phyloP scores from a whole-genome alignment of 1,140 invertebrate species.

The Cepaea nemoralis region DNA sequence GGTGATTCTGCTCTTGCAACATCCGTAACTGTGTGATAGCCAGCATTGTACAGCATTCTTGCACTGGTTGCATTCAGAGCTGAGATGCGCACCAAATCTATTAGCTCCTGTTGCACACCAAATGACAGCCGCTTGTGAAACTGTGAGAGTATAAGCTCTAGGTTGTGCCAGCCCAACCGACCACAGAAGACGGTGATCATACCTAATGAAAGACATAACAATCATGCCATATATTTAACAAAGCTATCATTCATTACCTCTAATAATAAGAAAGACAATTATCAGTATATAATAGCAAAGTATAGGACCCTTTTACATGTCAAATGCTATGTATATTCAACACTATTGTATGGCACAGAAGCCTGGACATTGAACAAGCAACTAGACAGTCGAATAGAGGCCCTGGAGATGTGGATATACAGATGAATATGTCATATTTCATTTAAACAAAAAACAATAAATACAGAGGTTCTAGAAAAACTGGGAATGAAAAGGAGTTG shows the following conservation, averaged over 20 bases:
- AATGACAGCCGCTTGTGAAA: conserved; percentile 95
- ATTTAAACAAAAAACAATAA: too few species aligned
- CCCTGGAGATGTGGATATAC: too few species aligned
- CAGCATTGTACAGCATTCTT: conserved; percentile 85
- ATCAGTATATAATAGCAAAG: too few species aligned
- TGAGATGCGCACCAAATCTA: conserved; percentile 89
- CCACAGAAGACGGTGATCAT: conserved; percentile 94
- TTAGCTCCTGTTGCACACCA: conserved; percentile 91
- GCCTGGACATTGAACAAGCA: too few species aligned
- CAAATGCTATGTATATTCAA: too few species aligned
- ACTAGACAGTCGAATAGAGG: too few species aligned
- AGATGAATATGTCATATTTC: too few species aligned
- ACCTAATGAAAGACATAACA: conserved; percentile 76
- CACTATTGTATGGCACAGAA: too few species aligned
- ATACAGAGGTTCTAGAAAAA: too few species aligned
- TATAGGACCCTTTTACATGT: too few species aligned
- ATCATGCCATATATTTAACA: too few species aligned
- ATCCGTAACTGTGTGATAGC: conserved; percentile 84
- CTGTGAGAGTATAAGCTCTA: conserved; percentile 90
- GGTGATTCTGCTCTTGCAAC: conserved; percentile 81
- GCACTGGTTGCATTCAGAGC: conserved; percentile 88
- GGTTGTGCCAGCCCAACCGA: conserved; percentile 91
- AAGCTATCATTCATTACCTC: neutral
- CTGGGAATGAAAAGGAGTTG: too few species aligned
- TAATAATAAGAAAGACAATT: neutral